These are phyloP conservation scores for Metaphire vulgaris DNA, from an alignment of 1,140 invertebrate genomes.

Conservation along the genomic window DNA sequence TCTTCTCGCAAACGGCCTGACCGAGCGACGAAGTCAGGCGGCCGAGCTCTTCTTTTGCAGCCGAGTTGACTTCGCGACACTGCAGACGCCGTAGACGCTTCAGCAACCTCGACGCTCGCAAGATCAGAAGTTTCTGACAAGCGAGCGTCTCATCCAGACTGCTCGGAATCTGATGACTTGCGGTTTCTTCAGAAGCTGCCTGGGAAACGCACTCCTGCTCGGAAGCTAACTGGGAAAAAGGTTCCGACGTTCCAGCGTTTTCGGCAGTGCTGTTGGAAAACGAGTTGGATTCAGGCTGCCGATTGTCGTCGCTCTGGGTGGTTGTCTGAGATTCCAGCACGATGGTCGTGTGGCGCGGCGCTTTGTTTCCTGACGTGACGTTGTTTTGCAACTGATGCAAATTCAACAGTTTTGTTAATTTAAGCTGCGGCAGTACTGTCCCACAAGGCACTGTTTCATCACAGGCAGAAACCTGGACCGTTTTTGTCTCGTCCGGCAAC, in stretches of 20 bases:
- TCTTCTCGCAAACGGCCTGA: constrained; percentile 45
- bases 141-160: too few relatives aligned
- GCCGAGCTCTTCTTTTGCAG: constrained; percentile 67
- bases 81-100: constrained; percentile 69
- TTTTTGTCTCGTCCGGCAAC: not conserved
- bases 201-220: too few relatives aligned
- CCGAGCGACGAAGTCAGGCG: constrained; percentile 66
- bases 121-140: too few relatives aligned
- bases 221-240: too few relatives aligned
- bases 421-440: not conserved
- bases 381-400: not conserved
- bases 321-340: not conserved
- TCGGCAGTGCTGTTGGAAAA: too few relatives aligned
- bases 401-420: not conserved
- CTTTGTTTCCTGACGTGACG: not conserved
- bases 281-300: too few relatives aligned
- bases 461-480: not conserved
- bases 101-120: constrained; percentile 64
- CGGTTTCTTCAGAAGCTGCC: too few relatives aligned
- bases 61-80: constrained; percentile 63
- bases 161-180: too few relatives aligned
- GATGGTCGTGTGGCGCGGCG: not conserved
- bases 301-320: too few relatives aligned
- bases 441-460: not conserved
- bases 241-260: too few relatives aligned